phyloP scores from a whole-genome alignment of 2,113 vertebrate species.

The Trogon surrucura region DNA sequence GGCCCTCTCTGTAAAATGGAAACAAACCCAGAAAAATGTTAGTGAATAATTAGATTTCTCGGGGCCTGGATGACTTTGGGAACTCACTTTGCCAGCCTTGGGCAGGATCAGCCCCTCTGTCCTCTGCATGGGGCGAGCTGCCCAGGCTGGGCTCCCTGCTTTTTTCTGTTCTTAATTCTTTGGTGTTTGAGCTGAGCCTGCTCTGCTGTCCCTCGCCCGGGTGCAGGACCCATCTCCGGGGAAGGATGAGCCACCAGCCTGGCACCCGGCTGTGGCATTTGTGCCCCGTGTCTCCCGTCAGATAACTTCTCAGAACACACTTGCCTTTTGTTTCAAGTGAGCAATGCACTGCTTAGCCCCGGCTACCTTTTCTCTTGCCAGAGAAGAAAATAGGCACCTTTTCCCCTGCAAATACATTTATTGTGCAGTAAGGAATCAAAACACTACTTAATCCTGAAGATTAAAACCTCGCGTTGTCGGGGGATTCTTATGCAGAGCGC shows the following conservation, averaged over 20 bases:
- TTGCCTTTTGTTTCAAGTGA: neutral
- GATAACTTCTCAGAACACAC: neutral
- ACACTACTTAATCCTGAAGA: conserved; percentile 61
- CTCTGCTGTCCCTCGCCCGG: neutral
- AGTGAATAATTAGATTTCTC: fast-evolving
- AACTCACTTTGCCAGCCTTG: fast-evolving
- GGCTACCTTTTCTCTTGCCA: neutral
- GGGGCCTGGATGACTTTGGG: neutral
- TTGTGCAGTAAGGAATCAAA: conserved; percentile 64
- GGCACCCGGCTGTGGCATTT: fast-evolving
- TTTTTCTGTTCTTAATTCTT: no score
- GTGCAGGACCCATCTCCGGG: neutral
- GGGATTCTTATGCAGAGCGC: conserved; percentile 42
- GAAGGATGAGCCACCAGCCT: neutral
- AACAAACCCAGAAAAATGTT: neutral
- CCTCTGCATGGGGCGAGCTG: fast-evolving
- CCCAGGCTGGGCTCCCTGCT: neutral
- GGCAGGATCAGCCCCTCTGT: neutral
- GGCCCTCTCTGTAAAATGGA: fast-evolving
- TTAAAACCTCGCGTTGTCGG: conserved; percentile 51
- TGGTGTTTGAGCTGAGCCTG: fast-evolving
- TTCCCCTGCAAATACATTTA: conserved; percentile 37
- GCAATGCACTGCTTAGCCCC: neutral
- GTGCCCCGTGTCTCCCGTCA: neutral
- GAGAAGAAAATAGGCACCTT: conserved; percentile 26